Conservation (phyloP, 2,888 invertebrate species). For the Drosophila maculinotata region DNA sequence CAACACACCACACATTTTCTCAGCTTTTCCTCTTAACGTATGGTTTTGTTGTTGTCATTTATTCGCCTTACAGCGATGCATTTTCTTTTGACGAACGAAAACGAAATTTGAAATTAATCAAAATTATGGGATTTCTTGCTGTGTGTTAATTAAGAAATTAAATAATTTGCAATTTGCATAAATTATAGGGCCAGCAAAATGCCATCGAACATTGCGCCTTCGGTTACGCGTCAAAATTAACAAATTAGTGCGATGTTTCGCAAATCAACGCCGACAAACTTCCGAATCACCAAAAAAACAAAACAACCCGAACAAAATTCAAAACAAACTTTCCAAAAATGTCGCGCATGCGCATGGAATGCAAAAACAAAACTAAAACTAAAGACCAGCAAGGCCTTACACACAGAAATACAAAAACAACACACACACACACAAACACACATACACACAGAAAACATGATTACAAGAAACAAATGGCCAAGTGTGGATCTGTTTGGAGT, state of each 20-base stretch:
- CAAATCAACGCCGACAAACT: constrained; percentile 71
- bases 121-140: constrained; percentile 26
- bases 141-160: constrained; percentile 51
- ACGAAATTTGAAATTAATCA: constrained; percentile 33
- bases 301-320: constrained; percentile 15
- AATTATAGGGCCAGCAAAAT: constrained; percentile 39
- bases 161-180: constrained; percentile 75
- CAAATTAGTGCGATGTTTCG: constrained; percentile 79
- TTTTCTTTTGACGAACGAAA: constrained; percentile 31
- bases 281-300: constrained; percentile 59
- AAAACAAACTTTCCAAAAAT: constrained; percentile 65
- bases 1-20: constrained; percentile 55
- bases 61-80: constrained; percentile 37
- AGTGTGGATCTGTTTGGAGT: constrained; percentile 11
- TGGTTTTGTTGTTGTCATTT: constrained; percentile 30
- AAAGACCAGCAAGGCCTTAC: constrained; percentile 25
- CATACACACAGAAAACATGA: constrained; percentile 22
- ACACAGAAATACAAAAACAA: constrained; percentile 1
- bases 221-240: constrained; percentile 74
- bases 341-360: constrained; percentile 74
- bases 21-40: constrained; percentile 61
- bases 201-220: constrained; percentile 69
- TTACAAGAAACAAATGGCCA: constrained; percentile 44
- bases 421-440: not conserved
- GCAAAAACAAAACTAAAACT: constrained; percentile 43